Conservation (phyloP, 2,888 invertebrate species). For the Drosophila siamana region DNA sequence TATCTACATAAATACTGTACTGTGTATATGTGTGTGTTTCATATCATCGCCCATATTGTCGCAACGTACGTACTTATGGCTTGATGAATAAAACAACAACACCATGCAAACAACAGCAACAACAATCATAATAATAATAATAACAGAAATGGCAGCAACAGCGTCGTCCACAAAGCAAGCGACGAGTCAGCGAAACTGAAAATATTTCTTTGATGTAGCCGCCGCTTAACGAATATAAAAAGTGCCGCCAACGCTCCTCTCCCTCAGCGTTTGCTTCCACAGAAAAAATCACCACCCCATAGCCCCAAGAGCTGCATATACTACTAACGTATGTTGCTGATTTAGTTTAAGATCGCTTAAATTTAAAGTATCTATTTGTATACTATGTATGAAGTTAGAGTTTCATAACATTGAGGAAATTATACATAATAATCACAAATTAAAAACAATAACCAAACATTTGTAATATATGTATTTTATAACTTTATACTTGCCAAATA, state of each 20-base stretch:
- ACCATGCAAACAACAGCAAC: conserved; percentile 35
- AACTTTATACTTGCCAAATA: too few species aligned
- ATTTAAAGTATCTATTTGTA: too few species aligned
- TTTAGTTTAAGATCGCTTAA: conserved; percentile 1
- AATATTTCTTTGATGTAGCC: conserved; percentile 75
- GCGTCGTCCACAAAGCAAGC: conserved; percentile 54
- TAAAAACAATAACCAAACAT: too few species aligned
- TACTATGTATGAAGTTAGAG: background rate
- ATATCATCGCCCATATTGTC: conserved; percentile 55
- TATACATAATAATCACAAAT: too few species aligned
- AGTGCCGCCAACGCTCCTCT: conserved; percentile 68
- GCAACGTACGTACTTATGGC: conserved; percentile 40
- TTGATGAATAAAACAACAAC: conserved; percentile 60
- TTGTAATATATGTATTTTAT: too few species aligned
- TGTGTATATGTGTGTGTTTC: conserved; percentile 25
- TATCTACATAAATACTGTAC: background rate
- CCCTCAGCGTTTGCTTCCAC: conserved; percentile 17
- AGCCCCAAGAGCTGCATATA: conserved; percentile 20
- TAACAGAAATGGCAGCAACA: conserved; percentile 36
- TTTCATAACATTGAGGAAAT: background rate
- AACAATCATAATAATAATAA: conserved; percentile 33
- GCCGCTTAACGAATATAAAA: conserved; percentile 74
- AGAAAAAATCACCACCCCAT: conserved; percentile 10
- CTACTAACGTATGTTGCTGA: conserved; percentile 27
- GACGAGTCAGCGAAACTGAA: conserved; percentile 66